Evolutionary conservation across 2,888 invertebrate genomes (phyloP).

Genomic region (Tolmerus cingulatus): DNA sequence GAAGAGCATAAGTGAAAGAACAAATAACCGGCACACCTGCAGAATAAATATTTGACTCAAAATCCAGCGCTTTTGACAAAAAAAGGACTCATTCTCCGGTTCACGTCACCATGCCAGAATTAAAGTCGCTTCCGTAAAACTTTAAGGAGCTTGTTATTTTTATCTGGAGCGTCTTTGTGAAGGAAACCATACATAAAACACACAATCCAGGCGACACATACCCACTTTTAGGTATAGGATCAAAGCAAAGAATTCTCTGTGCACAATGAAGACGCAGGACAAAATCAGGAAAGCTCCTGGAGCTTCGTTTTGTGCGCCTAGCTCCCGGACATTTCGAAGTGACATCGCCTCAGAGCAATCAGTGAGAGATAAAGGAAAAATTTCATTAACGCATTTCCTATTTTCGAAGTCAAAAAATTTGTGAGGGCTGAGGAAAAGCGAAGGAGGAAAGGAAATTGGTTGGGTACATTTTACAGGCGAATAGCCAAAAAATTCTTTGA

Average conservation of each 20-base stretch:
- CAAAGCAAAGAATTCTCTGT: neutral
- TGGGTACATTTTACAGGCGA: constrained; percentile 6
- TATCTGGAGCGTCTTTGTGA: neutral
- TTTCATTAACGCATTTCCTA: constrained; percentile 33
- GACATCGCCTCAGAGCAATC: constrained; percentile 5
- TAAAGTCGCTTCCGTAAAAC: neutral
- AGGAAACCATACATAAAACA: neutral
- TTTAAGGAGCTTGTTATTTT: neutral
- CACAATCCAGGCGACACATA: neutral
- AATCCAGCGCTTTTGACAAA: neutral
- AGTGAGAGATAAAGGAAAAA: constrained; percentile 6
- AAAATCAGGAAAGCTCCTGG: neutral
- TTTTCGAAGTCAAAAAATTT: neutral
- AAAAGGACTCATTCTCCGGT: neutral
- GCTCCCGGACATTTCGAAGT: neutral
- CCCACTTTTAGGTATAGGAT: neutral
- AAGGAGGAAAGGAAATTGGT: neutral
- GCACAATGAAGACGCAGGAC: neutral
- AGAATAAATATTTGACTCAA: neutral
- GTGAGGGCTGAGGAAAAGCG: neutral
- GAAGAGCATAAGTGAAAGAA: neutral
- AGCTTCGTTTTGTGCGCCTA: neutral
- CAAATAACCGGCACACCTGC: neutral
- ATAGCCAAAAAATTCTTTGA: constrained; percentile 8
- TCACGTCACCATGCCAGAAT: neutral